Conservation (phyloP, 2,888 invertebrate genomes). For the Helleia helle region DNA sequence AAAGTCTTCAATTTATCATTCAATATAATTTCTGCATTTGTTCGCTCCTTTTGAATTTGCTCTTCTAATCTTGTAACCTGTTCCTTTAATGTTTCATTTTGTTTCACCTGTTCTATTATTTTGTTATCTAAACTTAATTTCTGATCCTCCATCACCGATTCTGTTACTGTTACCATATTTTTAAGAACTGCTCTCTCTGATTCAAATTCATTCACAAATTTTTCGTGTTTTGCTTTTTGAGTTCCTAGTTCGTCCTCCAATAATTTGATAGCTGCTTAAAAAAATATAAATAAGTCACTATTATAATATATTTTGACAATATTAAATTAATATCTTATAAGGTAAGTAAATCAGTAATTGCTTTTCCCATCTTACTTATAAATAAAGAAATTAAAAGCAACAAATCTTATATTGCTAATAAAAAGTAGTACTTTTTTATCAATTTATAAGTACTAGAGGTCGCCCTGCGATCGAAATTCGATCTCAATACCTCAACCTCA, state of each 20-base stretch:
- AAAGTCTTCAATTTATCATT: background rate
- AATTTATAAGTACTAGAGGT: no score
- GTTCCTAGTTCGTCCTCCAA: conserved; percentile 12
- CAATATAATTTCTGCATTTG: conserved; percentile 17
- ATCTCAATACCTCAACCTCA: no score
- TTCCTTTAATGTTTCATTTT: conserved; percentile 28
- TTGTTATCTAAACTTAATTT: conserved; percentile 33
- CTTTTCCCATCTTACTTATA: no score
- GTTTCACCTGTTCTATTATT: conserved; percentile 32
- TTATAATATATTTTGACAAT: no score
- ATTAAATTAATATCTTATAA: no score
- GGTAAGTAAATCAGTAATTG: no score
- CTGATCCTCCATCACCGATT: conserved; percentile 30
- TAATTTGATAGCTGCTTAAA: background rate
- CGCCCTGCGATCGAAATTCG: no score
- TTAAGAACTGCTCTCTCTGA: background rate
- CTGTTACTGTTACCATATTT: conserved; percentile 1
- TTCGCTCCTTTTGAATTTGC: conserved; percentile 22
- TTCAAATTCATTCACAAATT: background rate
- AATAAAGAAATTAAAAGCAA: no score
- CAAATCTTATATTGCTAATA: no score
- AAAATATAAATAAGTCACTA: no score
- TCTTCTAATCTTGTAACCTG: conserved; percentile 29
- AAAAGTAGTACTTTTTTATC: no score
- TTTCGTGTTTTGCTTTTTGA: background rate